phyloP scores from a whole-genome alignment of 2,888 invertebrate genomes.

The Tuta absoluta region DNA sequence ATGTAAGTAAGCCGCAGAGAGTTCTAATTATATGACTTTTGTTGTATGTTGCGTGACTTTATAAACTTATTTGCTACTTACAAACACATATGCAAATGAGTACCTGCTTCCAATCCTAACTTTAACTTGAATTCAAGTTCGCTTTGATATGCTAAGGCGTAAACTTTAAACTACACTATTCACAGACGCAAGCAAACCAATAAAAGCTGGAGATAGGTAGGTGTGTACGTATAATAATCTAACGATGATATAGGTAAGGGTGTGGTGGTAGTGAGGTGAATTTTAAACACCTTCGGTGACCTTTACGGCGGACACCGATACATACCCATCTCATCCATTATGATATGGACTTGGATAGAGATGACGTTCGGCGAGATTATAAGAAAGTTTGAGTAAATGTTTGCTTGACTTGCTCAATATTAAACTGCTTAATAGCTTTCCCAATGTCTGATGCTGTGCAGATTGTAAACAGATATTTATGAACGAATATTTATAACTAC shows the following conservation, averaged over 20 bases:
- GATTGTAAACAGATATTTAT: too few species aligned
- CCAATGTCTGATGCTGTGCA: background rate
- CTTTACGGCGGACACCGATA: background rate
- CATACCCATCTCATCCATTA: slow-evolving; percentile 1
- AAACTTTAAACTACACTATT: background rate
- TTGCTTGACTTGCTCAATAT: background rate
- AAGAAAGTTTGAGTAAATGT: background rate
- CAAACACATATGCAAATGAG: background rate
- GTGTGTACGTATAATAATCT: too few species aligned
- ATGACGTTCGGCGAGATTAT: background rate
- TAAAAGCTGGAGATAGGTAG: background rate
- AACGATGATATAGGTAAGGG: background rate
- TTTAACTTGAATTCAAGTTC: background rate
- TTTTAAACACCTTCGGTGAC: background rate
- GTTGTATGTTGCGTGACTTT: slow-evolving; percentile 2
- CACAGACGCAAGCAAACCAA: background rate
- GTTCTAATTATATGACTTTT: background rate
- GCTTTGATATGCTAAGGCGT: slow-evolving; percentile 2
- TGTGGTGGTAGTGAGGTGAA: background rate
- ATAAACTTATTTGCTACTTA: background rate
- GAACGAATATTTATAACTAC: background rate
- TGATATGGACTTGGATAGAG: background rate
- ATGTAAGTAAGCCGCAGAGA: slow-evolving; percentile 1
- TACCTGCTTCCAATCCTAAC: background rate
- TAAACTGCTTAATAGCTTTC: background rate